Evolutionary conservation across 1,140 invertebrate species (phyloP).

Genomic region (Drosophila elegans): DNA sequence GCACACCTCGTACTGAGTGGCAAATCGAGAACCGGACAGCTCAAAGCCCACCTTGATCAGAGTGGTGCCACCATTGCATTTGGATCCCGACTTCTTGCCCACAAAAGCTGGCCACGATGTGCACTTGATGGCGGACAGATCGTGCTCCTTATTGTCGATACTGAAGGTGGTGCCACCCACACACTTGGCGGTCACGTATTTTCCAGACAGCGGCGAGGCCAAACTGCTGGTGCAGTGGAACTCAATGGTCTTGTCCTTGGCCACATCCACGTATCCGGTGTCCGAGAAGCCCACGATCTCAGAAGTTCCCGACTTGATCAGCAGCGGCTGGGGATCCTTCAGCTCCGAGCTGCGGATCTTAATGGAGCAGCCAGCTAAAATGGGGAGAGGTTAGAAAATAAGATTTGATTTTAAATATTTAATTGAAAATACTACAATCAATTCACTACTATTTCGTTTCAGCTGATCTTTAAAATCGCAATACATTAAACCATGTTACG

Average conservation of each 20-base stretch:
- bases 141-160: constrained; percentile 52
- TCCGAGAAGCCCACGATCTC: constrained; percentile 58
- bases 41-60: constrained; percentile 70
- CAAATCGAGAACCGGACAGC: constrained; percentile 58
- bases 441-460: too few species aligned
- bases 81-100: constrained; percentile 65
- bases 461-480: too few species aligned
- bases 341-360: constrained; percentile 63
- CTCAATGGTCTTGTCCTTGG: constrained; percentile 58
- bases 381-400: not conserved
- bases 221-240: constrained; percentile 69
- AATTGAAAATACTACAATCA: too few species aligned
- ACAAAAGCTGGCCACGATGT: constrained; percentile 65
- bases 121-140: constrained; percentile 67
- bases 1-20: constrained; percentile 84
- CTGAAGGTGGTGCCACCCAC: constrained; percentile 61
- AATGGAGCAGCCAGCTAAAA: constrained; percentile 61
- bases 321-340: constrained; percentile 66
- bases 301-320: constrained; percentile 62
- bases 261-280: constrained; percentile 58
- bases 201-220: constrained; percentile 64
- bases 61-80: constrained; percentile 71
- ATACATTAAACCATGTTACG: too few species aligned
- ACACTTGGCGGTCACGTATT: constrained; percentile 63
- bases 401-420: too few species aligned